Evolutionary conservation across 2,797 vertebrate genomes (phyloP), one percentile per base, ranked within the genome.

Genomic region (Nannoperca obscura): DNA sequence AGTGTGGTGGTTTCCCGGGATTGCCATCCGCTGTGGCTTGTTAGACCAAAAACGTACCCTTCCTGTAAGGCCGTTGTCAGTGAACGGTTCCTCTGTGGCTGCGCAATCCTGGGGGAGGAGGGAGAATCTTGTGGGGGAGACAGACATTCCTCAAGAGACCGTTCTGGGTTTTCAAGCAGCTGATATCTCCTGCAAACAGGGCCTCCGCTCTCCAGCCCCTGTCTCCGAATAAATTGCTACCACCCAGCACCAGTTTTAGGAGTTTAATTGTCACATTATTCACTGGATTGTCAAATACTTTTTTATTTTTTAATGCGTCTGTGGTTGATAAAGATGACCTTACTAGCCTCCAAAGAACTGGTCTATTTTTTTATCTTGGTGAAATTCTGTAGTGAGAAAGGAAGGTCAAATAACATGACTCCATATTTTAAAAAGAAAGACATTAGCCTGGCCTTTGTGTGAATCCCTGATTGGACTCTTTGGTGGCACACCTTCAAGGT

Each of bases 201-300:
- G 73, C 84, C 82, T 54, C 47, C 36, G 79, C 82, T 90, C 67
- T 84, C 67, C 66, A 76, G 67, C 69, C 47, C 40, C 27, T 73
- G 63, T 75, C 76, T 81, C 11, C 58, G 89, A 93, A 91, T 94
- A 94, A 93, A 94, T 94, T 93, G 88, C 89, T 68, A 63, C 76
- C 84, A 89, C 80, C 81, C 79, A 76, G 83, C 76, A 65, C 80
- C 75, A 84, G 72, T 92, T 95, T 85, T 86, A 88, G 81, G 86
- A 85, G 81, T 93, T 93, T 91, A 93, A 94, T 93, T 86, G 80
- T 91, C 89, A 90, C 90, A 90, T 94, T 94, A 94, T 94, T 95
- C 92, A 90, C 74, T 14, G 64, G 75, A 91, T 92, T 91, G 85
- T 93, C 81, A 89, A 88, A 92, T 86, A 86, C 72, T 87, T 91